Evolutionary conservation across 2,797 vertebrate species (phyloP).

Genomic region (Microctenopoma stevenorrisi): DNA sequence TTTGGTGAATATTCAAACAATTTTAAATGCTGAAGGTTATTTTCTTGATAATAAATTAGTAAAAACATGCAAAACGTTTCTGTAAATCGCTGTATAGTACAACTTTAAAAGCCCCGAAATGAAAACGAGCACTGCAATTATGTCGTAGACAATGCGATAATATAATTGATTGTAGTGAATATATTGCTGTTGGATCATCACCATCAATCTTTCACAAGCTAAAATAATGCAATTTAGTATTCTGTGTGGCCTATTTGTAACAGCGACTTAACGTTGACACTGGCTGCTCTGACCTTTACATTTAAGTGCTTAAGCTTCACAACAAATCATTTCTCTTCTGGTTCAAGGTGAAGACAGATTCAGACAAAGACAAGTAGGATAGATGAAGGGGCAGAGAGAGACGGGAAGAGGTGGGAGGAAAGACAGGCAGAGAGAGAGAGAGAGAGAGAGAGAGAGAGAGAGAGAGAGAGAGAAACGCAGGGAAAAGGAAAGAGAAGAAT

Average conservation of each 20-base stretch:
- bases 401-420: constrained; percentile 76
- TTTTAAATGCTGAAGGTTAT: no score
- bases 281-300: constrained; percentile 7
- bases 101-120: no score
- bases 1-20: no score
- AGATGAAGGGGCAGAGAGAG: constrained; percentile 73
- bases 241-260: background rate
- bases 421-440: constrained; percentile 33
- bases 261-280: background rate
- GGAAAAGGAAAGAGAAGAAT: constrained; percentile 72
- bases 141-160: no score
- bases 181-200: background rate
- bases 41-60: no score
- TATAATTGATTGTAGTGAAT: no score
- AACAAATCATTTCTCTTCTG: background rate
- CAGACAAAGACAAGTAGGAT: constrained; percentile 20
- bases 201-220: background rate
- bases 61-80: no score
- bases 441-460: constrained; percentile 15
- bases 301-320: background rate
- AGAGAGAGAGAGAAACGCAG: constrained; percentile 20
- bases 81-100: no score
- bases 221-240: background rate
- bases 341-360: constrained; percentile 25
- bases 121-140: no score